Percentiles rank a stretch among this genome's conserved stretches.
Conservation (phyloP, 2,888 invertebrate species). For the Bombylius discolor region DNA sequence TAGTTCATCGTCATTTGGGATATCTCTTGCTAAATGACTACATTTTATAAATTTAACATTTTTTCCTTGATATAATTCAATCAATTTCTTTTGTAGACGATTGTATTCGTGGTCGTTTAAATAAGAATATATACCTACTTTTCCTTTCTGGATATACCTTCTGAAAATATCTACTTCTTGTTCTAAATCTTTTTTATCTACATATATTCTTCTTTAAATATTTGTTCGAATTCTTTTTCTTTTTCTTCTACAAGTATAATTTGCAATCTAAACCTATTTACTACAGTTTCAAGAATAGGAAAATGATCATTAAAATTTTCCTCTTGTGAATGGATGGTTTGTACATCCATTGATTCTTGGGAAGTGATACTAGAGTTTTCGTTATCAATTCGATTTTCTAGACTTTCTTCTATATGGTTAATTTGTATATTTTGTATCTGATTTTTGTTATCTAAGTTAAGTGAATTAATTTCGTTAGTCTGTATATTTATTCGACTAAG, state of each 20-base stretch:
- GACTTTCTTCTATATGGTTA: background rate
- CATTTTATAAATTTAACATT: background rate
- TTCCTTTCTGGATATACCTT: background rate
- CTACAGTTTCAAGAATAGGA: constrained; percentile 4
- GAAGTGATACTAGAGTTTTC: background rate
- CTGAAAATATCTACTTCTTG: background rate
- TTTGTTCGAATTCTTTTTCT: constrained; percentile 4
- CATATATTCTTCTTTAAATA: too few species aligned
- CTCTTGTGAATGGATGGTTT: constrained; percentile 3
- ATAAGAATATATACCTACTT: background rate
- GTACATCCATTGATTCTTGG: background rate
- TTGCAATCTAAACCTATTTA: too few species aligned
- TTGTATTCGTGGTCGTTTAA: background rate
- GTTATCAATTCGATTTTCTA: background rate
- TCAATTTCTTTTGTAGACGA: background rate
- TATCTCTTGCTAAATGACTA: background rate
- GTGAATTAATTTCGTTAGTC: background rate
- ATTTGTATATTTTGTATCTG: too few species aligned
- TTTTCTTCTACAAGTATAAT: too few species aligned
- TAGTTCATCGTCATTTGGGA: background rate
- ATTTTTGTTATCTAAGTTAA: background rate
- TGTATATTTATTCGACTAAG: constrained; percentile 3
- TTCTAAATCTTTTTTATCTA: too few species aligned
- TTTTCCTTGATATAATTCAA: background rate
- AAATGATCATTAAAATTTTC: constrained; percentile 1